Conservation (phyloP, 2,888 invertebrate species). For the Drosophila trichaetosa region DNA sequence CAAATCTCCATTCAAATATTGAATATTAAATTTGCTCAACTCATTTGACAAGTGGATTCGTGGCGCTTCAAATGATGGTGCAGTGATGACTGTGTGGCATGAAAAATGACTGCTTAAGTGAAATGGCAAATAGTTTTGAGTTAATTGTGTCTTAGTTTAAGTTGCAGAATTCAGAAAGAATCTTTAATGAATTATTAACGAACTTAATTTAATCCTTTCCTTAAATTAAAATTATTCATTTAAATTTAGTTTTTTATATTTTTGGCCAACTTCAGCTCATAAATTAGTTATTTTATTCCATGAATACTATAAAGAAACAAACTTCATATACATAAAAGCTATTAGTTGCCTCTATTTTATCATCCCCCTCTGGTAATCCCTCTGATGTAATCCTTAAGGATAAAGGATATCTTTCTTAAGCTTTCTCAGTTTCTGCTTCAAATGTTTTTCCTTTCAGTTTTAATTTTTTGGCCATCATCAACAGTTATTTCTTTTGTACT, state of each 20-base stretch:
- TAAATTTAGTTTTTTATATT: neutral
- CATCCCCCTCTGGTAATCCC: neutral
- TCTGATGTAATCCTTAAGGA: neutral
- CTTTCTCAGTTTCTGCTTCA: neutral
- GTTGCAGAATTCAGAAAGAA: neutral
- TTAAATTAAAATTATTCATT: neutral
- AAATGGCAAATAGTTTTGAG: neutral
- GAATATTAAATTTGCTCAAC: conserved; percentile 18
- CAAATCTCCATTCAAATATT: conserved; percentile 22
- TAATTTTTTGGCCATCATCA: neutral
- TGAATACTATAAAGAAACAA: neutral
- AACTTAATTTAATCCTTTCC: too few species aligned
- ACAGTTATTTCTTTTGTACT: neutral
- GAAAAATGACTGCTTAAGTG: neutral
- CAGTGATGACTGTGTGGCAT: conserved; percentile 10
- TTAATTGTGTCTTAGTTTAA: neutral
- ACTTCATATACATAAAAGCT: neutral
- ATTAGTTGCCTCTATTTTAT: neutral
- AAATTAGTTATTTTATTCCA: too few species aligned
- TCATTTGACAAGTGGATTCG: conserved; percentile 6
- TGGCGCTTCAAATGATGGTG: conserved; percentile 11
- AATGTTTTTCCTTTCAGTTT: neutral
- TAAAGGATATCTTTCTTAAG: neutral
- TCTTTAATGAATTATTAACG: neutral
- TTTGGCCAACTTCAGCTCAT: fast-evolving